Evolutionary conservation across 2,113 vertebrate species (phyloP).

Genomic region (Tautogolabrus adspersus): DNA sequence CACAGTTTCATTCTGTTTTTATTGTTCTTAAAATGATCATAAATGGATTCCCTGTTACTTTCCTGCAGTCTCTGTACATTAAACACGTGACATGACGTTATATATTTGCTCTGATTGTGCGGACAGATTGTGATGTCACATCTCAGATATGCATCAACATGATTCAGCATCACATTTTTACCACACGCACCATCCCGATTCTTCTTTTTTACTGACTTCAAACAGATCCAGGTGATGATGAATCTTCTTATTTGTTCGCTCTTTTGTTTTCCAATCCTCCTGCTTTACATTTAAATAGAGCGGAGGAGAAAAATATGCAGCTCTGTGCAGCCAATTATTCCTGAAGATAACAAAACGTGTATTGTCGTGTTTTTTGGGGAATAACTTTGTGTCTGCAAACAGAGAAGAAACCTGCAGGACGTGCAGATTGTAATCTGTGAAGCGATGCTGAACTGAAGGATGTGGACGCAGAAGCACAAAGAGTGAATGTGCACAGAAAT

Average conservation of each 20-base stretch:
- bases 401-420: constrained; percentile 19
- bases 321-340: constrained; percentile 12
- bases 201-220: no score
- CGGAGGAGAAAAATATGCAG: background rate
- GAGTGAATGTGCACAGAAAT: constrained; percentile 23
- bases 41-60: no score
- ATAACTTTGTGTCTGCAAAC: background rate
- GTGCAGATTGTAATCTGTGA: constrained; percentile 44
- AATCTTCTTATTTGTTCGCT: background rate
- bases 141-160: background rate
- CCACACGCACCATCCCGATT: background rate
- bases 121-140: background rate
- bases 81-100: no score
- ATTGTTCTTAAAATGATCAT: no score
- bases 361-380: constrained; percentile 13
- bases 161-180: background rate
- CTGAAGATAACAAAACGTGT: constrained; percentile 29
- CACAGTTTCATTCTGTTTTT: no score
- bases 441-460: constrained; percentile 22
- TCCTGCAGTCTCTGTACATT: no score
- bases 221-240: background rate
- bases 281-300: constrained; percentile 50
- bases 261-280: background rate
- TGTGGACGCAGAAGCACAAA: background rate
- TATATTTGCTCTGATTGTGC: background rate